phyloP scores from a whole-genome alignment of 2,113 vertebrate species.

The Macrotus californicus region DNA sequence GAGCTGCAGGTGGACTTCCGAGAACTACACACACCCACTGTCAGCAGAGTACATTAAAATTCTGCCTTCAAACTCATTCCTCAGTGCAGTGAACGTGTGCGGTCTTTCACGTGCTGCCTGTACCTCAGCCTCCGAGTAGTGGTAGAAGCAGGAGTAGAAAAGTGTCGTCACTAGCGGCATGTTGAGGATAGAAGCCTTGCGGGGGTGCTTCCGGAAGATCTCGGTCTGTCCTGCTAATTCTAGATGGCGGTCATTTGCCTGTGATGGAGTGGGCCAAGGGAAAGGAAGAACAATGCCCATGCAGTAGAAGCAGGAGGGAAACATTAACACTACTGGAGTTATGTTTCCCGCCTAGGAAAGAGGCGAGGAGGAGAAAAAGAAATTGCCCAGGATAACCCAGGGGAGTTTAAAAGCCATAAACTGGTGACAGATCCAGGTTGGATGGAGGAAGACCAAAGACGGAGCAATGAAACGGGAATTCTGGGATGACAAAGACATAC shows the following conservation, averaged over 20 bases:
- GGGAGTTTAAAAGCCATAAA: constrained; percentile 2
- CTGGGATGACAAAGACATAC: neutral
- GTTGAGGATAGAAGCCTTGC: constrained; percentile 93
- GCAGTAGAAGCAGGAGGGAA: neutral
- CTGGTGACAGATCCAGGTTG: neutral
- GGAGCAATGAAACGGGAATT: neutral
- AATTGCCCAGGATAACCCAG: neutral
- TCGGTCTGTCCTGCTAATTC: constrained; percentile 86
- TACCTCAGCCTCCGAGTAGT: constrained; percentile 90
- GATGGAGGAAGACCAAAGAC: neutral
- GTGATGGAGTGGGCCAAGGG: neutral
- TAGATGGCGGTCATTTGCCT: constrained; percentile 88
- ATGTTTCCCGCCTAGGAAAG: neutral
- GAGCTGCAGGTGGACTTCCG: neutral
- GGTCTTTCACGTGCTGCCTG: neutral
- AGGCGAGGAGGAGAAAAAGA: neutral
- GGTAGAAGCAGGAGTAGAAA: constrained; percentile 97
- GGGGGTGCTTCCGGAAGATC: constrained; percentile 91
- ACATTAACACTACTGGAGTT: neutral
- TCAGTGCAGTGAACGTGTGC: neutral
- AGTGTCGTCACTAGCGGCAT: constrained; percentile 96
- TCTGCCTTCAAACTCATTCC: neutral
- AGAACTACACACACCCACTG: neutral
- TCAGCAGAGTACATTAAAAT: neutral
- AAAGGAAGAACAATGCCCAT: neutral